Percentiles rank a stretch among this genome's conserved stretches.
phyloP scores from a whole-genome alignment of 2,797 vertebrate species.

The Stomatorhinus walkeri region DNA sequence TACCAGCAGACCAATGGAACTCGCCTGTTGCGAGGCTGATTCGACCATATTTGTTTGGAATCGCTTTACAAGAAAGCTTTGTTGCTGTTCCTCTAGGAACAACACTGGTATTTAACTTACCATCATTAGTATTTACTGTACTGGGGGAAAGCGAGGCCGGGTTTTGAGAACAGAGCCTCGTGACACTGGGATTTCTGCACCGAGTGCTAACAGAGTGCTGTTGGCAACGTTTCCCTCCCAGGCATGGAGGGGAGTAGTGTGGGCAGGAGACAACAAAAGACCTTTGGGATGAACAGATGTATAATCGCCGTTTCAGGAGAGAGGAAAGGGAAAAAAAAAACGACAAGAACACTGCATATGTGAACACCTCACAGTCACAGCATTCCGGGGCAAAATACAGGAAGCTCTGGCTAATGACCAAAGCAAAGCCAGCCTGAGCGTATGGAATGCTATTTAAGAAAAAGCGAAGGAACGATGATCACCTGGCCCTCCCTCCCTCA shows the following conservation, averaged over 20 bases:
- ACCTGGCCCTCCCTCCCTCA: not conserved
- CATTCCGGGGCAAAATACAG: not conserved
- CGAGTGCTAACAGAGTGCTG: not conserved
- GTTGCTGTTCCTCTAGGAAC: not conserved
- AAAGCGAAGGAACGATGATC: not conserved
- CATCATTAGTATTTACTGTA: constrained; percentile 1
- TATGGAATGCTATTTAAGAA: not conserved
- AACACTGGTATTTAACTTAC: not conserved
- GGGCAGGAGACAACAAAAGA: constrained; percentile 3
- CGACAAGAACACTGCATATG: not conserved
- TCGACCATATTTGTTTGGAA: not conserved
- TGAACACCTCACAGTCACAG: not conserved
- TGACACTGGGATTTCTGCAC: not conserved
- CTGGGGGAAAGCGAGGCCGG: not conserved
- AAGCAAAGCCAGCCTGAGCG: not conserved
- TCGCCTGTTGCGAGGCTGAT: not conserved
- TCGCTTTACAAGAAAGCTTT: not conserved
- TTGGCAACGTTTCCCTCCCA: not conserved
- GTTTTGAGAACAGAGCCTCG: not conserved
- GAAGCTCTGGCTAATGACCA: not conserved
- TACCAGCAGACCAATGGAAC: constrained; percentile 6
- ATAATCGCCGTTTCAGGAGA: not conserved
- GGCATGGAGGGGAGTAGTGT: not conserved
- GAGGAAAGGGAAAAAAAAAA: not conserved
- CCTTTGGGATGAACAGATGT: not conserved